phyloP scores from a whole-genome alignment of 1,140 invertebrate genomes.

The Trinorchestia longiramus region DNA sequence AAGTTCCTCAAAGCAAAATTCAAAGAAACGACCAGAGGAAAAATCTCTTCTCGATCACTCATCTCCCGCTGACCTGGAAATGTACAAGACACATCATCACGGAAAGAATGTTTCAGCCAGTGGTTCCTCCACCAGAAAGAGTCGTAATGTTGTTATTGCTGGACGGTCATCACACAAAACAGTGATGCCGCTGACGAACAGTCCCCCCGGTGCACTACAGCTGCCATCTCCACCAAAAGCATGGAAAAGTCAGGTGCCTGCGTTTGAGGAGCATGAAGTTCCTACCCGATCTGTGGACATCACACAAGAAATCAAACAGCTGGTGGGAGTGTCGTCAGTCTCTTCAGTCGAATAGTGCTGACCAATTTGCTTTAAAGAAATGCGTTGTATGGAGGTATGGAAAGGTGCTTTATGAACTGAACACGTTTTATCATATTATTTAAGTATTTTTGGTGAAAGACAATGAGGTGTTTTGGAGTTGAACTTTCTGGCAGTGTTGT shows the following conservation, averaged over 20 bases:
- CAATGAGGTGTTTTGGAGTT: slow-evolving; percentile 13
- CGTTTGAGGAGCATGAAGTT: not conserved
- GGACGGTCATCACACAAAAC: not conserved
- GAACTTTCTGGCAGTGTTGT: slow-evolving; percentile 34
- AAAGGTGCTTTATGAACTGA: slow-evolving; percentile 22
- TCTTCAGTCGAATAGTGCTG: not conserved
- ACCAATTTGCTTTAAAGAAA: not conserved
- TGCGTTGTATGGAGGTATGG: not conserved
- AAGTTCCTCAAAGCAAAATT: not conserved
- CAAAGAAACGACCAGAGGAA: not conserved
- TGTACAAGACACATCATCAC: not conserved
- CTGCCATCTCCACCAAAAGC: slow-evolving; percentile 6
- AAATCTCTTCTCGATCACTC: not conserved
- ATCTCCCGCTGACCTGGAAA: not conserved
- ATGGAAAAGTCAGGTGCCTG: not conserved
- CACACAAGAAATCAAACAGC: not conserved
- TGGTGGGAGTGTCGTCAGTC: not conserved
- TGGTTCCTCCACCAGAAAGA: not conserved
- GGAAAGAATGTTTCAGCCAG: not conserved
- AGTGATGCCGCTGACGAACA: not conserved
- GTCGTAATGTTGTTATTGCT: not conserved
- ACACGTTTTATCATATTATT: not conserved
- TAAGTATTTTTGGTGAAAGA: slow-evolving; percentile 32
- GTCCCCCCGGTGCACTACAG: not conserved
- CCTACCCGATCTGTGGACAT: not conserved